A percentile compares a stretch with the other conserved stretches of the same genome.
These are phyloP conservation scores for Hoplodrina ambigua DNA, from an alignment of 2,888 invertebrate species.

Conservation along the genomic window DNA sequence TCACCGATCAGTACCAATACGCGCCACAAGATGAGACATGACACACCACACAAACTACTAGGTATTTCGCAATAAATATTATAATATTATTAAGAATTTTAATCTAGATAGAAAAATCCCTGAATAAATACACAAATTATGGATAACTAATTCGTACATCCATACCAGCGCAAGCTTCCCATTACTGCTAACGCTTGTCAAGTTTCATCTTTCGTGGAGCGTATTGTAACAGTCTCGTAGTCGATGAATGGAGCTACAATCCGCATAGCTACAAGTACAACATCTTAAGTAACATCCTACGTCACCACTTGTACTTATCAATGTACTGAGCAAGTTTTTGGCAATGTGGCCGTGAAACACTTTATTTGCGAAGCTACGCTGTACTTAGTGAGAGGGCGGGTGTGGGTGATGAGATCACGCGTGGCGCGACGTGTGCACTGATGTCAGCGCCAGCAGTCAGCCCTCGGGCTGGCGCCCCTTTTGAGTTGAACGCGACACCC, in stretches of 20 bases:
- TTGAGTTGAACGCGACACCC: not conserved
- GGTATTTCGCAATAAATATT: too few relatives aligned
- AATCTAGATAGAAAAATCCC: too few relatives aligned
- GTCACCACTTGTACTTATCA: not conserved
- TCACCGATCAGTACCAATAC: not conserved
- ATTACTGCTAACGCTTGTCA: too few relatives aligned
- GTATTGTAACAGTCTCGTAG: not conserved
- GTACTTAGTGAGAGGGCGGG: constrained; percentile 3
- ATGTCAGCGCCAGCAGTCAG: constrained; percentile 24
- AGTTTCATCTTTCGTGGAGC: too few relatives aligned
- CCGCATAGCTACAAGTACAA: not conserved
- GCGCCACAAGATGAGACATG: too few relatives aligned
- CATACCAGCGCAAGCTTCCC: too few relatives aligned
- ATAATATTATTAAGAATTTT: too few relatives aligned
- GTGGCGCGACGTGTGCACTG: constrained; percentile 33
- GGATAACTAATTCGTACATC: too few relatives aligned
- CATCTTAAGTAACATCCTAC: not conserved
- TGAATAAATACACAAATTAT: too few relatives aligned
- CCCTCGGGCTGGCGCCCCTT: constrained; percentile 8
- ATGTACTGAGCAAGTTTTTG: not conserved
- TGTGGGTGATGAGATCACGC: constrained; percentile 35
- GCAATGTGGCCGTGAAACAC: not conserved
- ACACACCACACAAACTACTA: too few relatives aligned
- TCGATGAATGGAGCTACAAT: not conserved
- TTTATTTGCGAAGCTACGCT: constrained; percentile 7